These are phyloP conservation scores for Microplitis manilae DNA, from an alignment of 2,888 invertebrate species.

Conservation along the genomic window DNA sequence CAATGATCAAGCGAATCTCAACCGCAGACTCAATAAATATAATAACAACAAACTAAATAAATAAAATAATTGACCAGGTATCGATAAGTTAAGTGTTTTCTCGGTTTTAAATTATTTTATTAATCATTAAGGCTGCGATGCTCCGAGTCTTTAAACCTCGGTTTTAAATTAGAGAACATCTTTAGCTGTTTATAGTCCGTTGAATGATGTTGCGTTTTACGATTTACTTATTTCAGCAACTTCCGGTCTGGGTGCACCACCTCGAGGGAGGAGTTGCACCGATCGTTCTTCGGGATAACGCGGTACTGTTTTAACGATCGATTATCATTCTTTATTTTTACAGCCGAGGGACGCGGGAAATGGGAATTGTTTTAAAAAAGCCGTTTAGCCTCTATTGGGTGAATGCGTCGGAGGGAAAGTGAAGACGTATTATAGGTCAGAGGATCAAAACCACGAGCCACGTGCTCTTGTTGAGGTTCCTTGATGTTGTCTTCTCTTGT, in stretches of 20 bases:
- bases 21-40: background rate
- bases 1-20: no score
- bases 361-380: constrained; percentile 32
- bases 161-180: background rate
- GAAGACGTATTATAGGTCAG: constrained; percentile 48
- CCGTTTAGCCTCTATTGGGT: constrained; percentile 37
- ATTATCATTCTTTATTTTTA: constrained; percentile 8
- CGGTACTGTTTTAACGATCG: constrained; percentile 32
- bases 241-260: constrained; percentile 21
- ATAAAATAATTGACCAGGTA: background rate
- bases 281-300: constrained; percentile 26
- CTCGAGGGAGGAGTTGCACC: constrained; percentile 28
- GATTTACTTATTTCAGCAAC: constrained; percentile 24
- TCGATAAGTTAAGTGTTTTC: no score
- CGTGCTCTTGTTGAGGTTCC: constrained; percentile 2
- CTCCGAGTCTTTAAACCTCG: no score
- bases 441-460: constrained; percentile 38
- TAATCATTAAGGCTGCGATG: no score
- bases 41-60: background rate
- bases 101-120: no score
- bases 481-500: background rate
- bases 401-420: constrained; percentile 45
- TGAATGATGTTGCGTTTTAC: constrained; percentile 27
- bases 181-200: constrained; percentile 15
- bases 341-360: background rate